Evolutionary conservation across 2,888 invertebrate species (phyloP), one percentile per base, ranked within the genome.

Genomic region (Amphipoea lucens): DNA sequence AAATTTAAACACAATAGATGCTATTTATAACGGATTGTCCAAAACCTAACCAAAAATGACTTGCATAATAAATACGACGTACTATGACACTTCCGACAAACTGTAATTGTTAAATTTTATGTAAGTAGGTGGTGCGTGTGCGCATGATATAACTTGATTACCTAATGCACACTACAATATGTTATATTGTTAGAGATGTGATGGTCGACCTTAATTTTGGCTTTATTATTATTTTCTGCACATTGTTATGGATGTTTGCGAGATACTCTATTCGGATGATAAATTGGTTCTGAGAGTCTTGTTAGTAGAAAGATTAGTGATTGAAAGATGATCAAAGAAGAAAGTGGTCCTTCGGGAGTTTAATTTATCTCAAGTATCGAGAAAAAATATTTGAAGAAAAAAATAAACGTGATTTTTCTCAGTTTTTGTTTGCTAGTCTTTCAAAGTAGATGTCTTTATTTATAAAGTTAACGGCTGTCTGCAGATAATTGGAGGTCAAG

Each of bases 71-170:
- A 79, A 71, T 42, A 82, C 40, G 57, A 76, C 71, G 66, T 76
- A 70, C 69, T 79, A 78, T 63, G 81, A 83, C 81, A 88, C 82
- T 89, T 89, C 90, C 88, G 87, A 83, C 83, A 87, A 81, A 81
- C 66, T 54, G 86, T 88, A 88, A 87, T 85, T 89, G 87, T 88
- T 79, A 74, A 82, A 82, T 76, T 89, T 79, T 88, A 83, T 89
- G 81, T 88, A 88, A 88, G 87, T 78, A 89, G 82, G 85, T 76
- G 80, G 71, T 85, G 83, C 84, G 85, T 85, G 80, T 77, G 79
- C 78, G 29, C 76, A 68, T 88, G 82, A 89, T 89, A 89, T 83
- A 88, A 88, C 85, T 45, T 65, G 76, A 76, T 89, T 89, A 87
- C 71, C 68, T 89, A 89, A 88, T 78, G 12, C 45, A 63, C 57